phyloP scores from a whole-genome alignment of 2,888 invertebrate species.

The Agrilus mali region DNA sequence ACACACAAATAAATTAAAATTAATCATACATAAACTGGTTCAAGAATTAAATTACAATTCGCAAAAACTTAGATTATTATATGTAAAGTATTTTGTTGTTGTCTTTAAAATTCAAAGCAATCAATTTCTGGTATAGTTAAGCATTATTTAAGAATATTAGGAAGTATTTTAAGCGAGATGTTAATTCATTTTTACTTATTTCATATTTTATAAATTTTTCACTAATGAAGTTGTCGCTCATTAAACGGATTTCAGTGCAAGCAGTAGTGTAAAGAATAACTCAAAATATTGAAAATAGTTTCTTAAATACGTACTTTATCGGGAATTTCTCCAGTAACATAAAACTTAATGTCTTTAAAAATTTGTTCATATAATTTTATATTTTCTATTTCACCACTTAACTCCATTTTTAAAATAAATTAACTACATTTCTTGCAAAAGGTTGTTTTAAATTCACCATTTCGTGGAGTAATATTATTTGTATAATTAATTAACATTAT shows the following conservation, averaged over 20 bases:
- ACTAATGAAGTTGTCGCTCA: too few relatives aligned
- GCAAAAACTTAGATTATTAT: conserved; percentile 3
- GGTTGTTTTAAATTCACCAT: conserved; percentile 2
- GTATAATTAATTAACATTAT: too few relatives aligned
- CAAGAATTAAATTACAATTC: too few relatives aligned
- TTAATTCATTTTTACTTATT: too few relatives aligned
- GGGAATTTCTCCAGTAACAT: conserved; percentile 65
- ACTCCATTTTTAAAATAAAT: conserved; percentile 26
- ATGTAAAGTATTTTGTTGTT: conserved; percentile 3
- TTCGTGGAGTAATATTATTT: background rate
- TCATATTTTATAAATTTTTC: too few relatives aligned
- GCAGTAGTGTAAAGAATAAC: too few relatives aligned
- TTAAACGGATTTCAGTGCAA: too few relatives aligned
- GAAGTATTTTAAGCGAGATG: too few relatives aligned
- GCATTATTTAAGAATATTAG: too few relatives aligned
- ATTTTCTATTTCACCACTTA: conserved; percentile 33
- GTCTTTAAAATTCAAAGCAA: background rate
- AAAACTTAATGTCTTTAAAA: conserved; percentile 76
- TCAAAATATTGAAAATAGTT: too few relatives aligned
- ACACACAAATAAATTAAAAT: conserved; percentile 4
- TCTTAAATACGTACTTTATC: conserved; percentile 43
- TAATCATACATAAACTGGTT: background rate
- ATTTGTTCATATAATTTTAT: conserved; percentile 43
- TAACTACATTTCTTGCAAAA: background rate
- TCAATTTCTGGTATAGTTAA: too few relatives aligned